A percentile compares a stretch with the other conserved stretches of the same genome.
These are phyloP conservation scores for Pelobates fuscus DNA, from an alignment of 2,113 vertebrate species.

Conservation along the genomic window DNA sequence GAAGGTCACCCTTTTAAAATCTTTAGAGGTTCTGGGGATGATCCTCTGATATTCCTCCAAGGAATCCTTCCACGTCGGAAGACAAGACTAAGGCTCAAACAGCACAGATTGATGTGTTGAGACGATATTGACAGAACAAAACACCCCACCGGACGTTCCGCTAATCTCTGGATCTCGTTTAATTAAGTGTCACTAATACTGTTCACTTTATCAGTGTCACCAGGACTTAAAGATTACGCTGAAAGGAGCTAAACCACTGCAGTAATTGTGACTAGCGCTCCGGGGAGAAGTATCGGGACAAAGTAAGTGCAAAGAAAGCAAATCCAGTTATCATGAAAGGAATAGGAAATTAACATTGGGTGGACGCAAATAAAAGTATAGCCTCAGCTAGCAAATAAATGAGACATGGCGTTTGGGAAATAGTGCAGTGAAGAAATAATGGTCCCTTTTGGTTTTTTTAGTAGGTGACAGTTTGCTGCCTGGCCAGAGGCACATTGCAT, in stretches of 20 bases:
- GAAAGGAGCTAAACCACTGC: background rate
- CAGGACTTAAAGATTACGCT: background rate
- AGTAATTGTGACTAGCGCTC: background rate
- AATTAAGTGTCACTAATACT: background rate
- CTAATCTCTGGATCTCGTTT: background rate
- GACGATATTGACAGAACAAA: background rate
- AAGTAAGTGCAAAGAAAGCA: background rate
- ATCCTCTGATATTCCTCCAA: background rate
- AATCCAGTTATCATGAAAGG: background rate
- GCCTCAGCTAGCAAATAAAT: background rate
- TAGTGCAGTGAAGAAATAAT: background rate
- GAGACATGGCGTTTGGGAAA: background rate
- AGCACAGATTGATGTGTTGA: background rate
- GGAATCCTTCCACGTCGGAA: background rate
- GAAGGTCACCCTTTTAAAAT: background rate
- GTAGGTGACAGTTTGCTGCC: background rate
- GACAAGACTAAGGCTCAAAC: background rate
- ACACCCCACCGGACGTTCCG: background rate
- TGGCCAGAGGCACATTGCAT: background rate
- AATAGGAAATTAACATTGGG: background rate
- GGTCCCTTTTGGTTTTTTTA: background rate
- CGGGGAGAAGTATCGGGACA: background rate
- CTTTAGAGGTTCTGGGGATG: background rate
- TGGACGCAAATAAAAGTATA: background rate
- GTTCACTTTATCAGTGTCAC: background rate